Percentiles rank a stretch among this genome's conserved stretches.
These are phyloP conservation scores for Poecilia wingei DNA, from an alignment of 2,797 vertebrate genomes.

Conservation along the genomic window DNA sequence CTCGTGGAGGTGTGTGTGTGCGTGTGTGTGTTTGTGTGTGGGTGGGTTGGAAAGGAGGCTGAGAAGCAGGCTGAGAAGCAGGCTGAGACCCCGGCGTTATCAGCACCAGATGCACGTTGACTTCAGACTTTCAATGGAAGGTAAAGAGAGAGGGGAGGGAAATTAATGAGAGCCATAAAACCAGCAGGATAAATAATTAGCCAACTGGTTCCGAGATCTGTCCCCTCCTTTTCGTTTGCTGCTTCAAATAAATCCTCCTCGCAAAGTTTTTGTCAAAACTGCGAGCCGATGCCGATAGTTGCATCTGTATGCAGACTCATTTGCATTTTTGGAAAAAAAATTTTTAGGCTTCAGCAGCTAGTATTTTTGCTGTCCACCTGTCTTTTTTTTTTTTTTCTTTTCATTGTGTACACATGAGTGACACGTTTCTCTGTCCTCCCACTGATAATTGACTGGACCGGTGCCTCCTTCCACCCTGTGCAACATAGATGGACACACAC, in stretches of 20 bases:
- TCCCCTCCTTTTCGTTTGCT: conserved; percentile 62
- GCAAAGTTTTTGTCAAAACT: conserved; percentile 71
- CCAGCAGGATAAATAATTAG: conserved; percentile 85
- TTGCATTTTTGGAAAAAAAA: conserved; percentile 6
- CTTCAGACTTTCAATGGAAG: conserved; percentile 81
- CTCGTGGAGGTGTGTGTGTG: conserved; percentile 55
- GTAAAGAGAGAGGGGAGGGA: conserved; percentile 79
- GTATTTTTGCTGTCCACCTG: conserved; percentile 36
- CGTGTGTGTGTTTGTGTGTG: conserved; percentile 42
- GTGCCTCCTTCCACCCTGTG: conserved; percentile 58
- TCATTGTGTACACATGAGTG: conserved; percentile 61
- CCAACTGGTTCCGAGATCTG: conserved; percentile 73
- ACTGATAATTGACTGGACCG: conserved; percentile 68
- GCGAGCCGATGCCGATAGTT: conserved; percentile 28
- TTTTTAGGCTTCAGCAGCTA: conserved; percentile 41
- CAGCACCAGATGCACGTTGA: conserved; percentile 84
- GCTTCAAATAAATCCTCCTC: conserved; percentile 62
- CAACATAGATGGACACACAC: conserved; percentile 38
- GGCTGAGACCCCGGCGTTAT: conserved; percentile 77
- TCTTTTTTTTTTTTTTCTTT: conserved; percentile 23
- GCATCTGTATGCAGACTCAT: conserved; percentile 12
- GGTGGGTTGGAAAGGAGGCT: conserved; percentile 71
- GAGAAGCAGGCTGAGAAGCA: conserved; percentile 68
- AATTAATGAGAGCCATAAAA: conserved; percentile 85
- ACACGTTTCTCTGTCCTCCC: conserved; percentile 64